Base-by-base conservation (phyloP, 2,797 vertebrate species). In the Mormyrops boulengeri region DNA sequence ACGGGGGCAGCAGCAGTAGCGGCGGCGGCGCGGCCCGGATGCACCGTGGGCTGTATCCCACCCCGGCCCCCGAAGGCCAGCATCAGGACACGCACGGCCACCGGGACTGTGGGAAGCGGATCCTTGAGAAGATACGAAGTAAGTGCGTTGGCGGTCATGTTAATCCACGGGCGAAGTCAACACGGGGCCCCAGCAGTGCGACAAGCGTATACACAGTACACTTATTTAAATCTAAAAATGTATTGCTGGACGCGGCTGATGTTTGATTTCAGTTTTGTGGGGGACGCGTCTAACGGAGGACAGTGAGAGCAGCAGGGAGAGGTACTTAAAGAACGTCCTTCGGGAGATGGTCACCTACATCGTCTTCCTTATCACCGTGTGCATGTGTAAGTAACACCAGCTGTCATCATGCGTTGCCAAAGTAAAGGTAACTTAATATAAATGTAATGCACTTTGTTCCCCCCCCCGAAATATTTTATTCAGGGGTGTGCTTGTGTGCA, bases 251-350 rank as follows among this genome's bases (percentile, higher is more conserved):
- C 47, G 41, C 9, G 14, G 2, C 57, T 87, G 44, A 0, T 62
- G 55, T 88, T 7, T 85, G 57, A 38, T 90, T 93, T 53, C 92
- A 99, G 99, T 97, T 93, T 93, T 99, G 88, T 99, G 99, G 98
- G 97, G 98, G 38, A 99, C 98, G 44, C 96, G 98, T 88, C 94
- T 98, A 90, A 97, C 98, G 97, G 98, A 98, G 92, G 97, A 99
- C 92, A 96, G 93, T 89, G 96, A 95, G 94, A 97, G 95, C 91
- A 97, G 95, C 92, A 95, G 99, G 92, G 99, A 99, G 93, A 94
- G 94, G 49, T 99, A 99, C 89, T 96, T 99, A 91, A 97, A 95
- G 93, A 99, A 97, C 1, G 94, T 98, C 66, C 92, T 99, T 57
- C 95, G 98, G 91, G 98, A 99, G 93, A 94, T 99, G 96, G 88